Evolutionary conservation across 2,113 vertebrate genomes (phyloP), one percentile per base, ranked within the genome.

Genomic region (Chauna torquata): DNA sequence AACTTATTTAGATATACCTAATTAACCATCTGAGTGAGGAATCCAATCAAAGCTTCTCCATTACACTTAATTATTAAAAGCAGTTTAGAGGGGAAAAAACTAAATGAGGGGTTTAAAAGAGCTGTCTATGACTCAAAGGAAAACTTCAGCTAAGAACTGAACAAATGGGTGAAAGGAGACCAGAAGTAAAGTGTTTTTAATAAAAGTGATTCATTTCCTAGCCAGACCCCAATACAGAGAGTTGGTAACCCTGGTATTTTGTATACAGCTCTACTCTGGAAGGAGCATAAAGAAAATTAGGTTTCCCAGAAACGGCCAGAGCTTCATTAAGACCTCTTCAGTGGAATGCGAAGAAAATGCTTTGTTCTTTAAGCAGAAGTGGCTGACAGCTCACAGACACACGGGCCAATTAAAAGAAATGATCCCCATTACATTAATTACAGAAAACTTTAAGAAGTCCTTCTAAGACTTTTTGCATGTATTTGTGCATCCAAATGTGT

Each of bases 11-110:
- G 97, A 91, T 97, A 93, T 58, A 96, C 90, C 95, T 98, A 98
- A 98, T 98, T 98, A 98, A 98, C 96, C 96, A 79, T 82, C 27
- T 96, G 97, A 98, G 97, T 90, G 94, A 97, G 95, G 91, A 95
- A 98, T 96, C 96, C 96, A 97, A 96, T 97, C 97, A 96, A 96
- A 97, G 95, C 82, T 81, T 90, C 90, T 87, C 95, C 74, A 83
- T 94, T 95, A 54, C 93, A 55, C 85, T 96, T 96, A 88, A 94
- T 97, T 97, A 97, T 97, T 98, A 97, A 96, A 98, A 97, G 91
- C 90, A 84, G 92, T 95, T 96, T 95, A 76, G 86, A 77, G 68
- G 38, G 82, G 72, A 25, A 81, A 77, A 90, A 66, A 9, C 62
- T 68, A 30, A 58, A 90, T 68, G 79, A 82, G 62, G 42, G 65